phyloP scores from a whole-genome alignment of 2,113 vertebrate species.

The Callospermophilus lateralis region DNA sequence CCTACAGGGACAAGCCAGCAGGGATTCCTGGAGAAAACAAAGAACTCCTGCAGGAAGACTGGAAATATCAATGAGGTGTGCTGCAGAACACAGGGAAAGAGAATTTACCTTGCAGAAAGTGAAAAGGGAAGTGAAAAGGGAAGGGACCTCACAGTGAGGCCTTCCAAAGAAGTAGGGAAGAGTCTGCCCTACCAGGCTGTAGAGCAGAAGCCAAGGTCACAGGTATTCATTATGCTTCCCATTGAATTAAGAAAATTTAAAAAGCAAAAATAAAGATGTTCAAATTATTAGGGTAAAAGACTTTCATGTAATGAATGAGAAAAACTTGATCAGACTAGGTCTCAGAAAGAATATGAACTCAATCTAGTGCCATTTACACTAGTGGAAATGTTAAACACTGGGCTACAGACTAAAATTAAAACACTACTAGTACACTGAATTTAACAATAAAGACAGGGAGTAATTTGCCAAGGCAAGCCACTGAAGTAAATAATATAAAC shows the following conservation, averaged over 20 bases:
- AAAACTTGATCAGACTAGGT: slow-evolving; percentile 21
- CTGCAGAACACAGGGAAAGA: neutral
- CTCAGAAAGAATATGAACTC: slow-evolving; percentile 64
- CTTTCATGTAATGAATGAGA: slow-evolving; percentile 27
- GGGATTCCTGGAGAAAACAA: slow-evolving; percentile 63
- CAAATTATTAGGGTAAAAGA: slow-evolving; percentile 1
- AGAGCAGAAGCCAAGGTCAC: slow-evolving; percentile 18
- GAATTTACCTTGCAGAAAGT: neutral
- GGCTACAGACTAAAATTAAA: slow-evolving; percentile 77
- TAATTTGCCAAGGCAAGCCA: slow-evolving; percentile 74
- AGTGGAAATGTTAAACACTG: slow-evolving; percentile 68
- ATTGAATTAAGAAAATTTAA: slow-evolving; percentile 47
- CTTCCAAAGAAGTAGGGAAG: neutral
- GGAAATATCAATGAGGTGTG: slow-evolving; percentile 70
- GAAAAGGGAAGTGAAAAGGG: neutral
- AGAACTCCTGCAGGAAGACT: slow-evolving; percentile 45
- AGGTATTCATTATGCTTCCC: slow-evolving; percentile 30
- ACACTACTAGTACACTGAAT: slow-evolving; percentile 70
- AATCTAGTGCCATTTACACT: slow-evolving; percentile 68
- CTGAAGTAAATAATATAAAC: slow-evolving; percentile 80
- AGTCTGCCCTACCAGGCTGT: neutral
- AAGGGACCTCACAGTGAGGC: slow-evolving; percentile 23
- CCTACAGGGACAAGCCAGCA: slow-evolving; percentile 49
- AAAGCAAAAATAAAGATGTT: slow-evolving; percentile 52
- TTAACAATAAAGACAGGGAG: slow-evolving; percentile 78